phyloP scores from a whole-genome alignment of 2,888 invertebrate species.

The Alsophila aescularia region DNA sequence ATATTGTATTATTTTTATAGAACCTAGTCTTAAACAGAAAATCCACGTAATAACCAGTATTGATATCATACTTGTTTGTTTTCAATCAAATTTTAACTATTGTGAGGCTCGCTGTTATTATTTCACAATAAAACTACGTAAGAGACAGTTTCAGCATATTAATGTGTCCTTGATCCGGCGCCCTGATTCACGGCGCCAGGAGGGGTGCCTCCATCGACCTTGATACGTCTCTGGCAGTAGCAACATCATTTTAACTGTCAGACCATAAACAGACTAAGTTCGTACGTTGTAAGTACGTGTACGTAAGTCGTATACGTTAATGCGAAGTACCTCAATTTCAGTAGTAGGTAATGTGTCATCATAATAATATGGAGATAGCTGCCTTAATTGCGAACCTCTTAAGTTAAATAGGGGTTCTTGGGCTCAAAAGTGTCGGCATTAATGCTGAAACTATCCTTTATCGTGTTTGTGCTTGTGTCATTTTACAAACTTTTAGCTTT shows the following conservation, averaged over 20 bases:
- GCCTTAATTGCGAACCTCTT: neutral
- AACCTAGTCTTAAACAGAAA: too few relatives aligned
- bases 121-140: conserved; percentile 16
- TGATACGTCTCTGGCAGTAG: conserved; percentile 21
- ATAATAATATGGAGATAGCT: neutral
- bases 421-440: too few relatives aligned
- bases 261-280: neutral
- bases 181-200: conserved; percentile 16
- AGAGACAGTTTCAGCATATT: conserved; percentile 24
- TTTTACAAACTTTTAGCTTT: too few relatives aligned
- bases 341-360: neutral
- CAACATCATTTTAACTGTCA: conserved; percentile 29
- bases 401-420: too few relatives aligned
- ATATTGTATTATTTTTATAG: too few relatives aligned
- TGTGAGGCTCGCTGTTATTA: conserved; percentile 6
- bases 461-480: too few relatives aligned
- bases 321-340: neutral
- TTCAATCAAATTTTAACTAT: conserved; percentile 1
- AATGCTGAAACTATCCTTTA: too few relatives aligned
- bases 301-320: neutral
- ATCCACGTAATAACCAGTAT: neutral
- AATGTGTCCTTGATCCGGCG: conserved; percentile 25
- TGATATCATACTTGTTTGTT: conserved; percentile 5
- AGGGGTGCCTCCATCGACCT: conserved; percentile 10
- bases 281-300: neutral